Conservation (phyloP, 2,113 vertebrate genomes). For the Mustela nigripes region DNA sequence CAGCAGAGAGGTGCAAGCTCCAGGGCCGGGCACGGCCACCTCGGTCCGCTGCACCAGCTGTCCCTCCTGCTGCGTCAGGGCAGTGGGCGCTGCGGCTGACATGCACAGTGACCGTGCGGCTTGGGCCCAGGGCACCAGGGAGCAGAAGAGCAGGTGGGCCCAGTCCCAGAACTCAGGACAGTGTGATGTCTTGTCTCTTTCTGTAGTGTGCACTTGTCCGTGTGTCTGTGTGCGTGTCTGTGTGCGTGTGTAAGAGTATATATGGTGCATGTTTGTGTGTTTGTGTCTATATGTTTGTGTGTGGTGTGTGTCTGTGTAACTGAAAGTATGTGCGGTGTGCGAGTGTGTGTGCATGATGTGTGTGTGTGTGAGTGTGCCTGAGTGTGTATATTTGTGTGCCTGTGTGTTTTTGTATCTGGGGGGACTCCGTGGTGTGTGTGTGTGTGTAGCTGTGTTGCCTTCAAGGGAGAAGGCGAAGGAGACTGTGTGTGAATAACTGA, state of each 20-base stretch:
- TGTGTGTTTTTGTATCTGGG: too few relatives aligned
- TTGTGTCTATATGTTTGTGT: neutral
- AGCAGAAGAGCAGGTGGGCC: too few relatives aligned
- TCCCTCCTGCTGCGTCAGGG: neutral
- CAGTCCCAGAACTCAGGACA: neutral
- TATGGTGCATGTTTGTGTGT: neutral
- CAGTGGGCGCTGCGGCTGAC: neutral
- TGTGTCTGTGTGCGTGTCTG: too few relatives aligned
- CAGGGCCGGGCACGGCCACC: neutral
- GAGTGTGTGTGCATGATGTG: neutral
- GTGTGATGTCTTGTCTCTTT: neutral
- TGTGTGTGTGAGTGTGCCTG: neutral
- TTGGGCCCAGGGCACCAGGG: rapidly evolving
- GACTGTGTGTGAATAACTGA: rapidly evolving
- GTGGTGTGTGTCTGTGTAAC: too few relatives aligned
- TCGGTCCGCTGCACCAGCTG: neutral
- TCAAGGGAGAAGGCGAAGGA: neutral
- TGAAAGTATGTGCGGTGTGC: neutral
- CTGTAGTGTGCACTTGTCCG: neutral
- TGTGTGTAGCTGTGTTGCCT: neutral
- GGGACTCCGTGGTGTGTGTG: neutral
- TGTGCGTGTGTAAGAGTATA: neutral
- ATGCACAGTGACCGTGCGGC: rapidly evolving
- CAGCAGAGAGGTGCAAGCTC: too few relatives aligned
- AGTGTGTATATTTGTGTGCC: neutral